phyloP scores from a whole-genome alignment of 1,140 invertebrate genomes.

The Trichogramma pretiosum region DNA sequence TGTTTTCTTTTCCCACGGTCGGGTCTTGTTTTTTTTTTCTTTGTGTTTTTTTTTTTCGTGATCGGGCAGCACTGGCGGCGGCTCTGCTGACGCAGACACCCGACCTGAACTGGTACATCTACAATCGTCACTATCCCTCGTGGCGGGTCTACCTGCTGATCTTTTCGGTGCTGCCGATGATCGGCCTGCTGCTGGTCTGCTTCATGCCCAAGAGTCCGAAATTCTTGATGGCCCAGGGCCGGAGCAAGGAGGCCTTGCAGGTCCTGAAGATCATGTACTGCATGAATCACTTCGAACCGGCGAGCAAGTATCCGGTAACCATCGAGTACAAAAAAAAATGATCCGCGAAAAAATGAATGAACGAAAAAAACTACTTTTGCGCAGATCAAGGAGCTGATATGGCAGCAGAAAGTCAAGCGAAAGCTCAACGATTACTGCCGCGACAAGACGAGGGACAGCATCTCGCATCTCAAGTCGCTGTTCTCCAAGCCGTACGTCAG shows the following conservation, averaged over 20 bases:
- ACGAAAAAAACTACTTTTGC: not conserved
- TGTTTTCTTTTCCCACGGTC: not conserved
- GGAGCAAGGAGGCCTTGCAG: slow-evolving; percentile 34
- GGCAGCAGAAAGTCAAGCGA: not conserved
- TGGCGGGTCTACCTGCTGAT: slow-evolving; percentile 52
- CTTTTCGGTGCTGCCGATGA: slow-evolving; percentile 31
- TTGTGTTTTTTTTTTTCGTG: slow-evolving; percentile 8
- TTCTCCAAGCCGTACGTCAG: not conserved
- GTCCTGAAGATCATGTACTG: slow-evolving; percentile 40
- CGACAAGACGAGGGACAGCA: not conserved
- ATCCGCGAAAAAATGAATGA: not conserved
- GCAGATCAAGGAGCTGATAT: not conserved
- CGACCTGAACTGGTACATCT: slow-evolving; percentile 30
- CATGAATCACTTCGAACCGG: slow-evolving; percentile 35
- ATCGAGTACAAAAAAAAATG: not conserved
- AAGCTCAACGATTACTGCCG: not conserved
- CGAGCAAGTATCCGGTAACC: not conserved
- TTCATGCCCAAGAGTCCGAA: slow-evolving; percentile 47
- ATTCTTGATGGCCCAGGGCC: slow-evolving; percentile 43
- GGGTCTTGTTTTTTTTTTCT: not conserved
- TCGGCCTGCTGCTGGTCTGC: slow-evolving; percentile 32
- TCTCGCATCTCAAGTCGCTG: not conserved
- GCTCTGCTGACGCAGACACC: slow-evolving; percentile 40
- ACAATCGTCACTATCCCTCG: slow-evolving; percentile 37
- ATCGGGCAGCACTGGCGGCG: slow-evolving; percentile 49